Percentiles rank a stretch among this genome's conserved stretches.
Evolutionary conservation across 2,113 vertebrate genomes (phyloP).

Genomic region (Peromyscus californicus): DNA sequence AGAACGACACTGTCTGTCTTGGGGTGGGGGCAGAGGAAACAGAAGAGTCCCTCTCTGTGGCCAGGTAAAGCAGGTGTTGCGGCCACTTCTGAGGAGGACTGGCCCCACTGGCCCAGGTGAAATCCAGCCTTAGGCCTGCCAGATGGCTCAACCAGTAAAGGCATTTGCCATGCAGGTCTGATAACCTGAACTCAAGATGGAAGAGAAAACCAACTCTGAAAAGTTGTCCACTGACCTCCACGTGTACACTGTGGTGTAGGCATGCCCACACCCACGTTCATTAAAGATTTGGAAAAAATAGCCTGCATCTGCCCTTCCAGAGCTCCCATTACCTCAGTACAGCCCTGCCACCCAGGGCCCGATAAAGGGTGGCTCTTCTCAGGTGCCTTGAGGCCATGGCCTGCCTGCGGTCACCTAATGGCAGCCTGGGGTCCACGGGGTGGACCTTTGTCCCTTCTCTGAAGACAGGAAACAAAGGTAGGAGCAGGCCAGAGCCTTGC

Average conservation of each 20-base stretch:
- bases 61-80: not conserved
- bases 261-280: not conserved
- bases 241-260: fast-evolving
- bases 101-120: not conserved
- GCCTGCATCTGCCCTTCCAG: not conserved
- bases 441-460: not conserved
- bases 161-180: not conserved
- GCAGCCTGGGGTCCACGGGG: not conserved
- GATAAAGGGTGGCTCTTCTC: not conserved
- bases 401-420: not conserved
- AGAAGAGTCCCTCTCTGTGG: not conserved
- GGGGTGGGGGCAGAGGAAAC: fast-evolving
- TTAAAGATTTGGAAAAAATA: not conserved
- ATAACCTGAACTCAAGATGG: too few relatives aligned
- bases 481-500: too few relatives aligned
- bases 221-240: not conserved
- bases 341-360: not conserved
- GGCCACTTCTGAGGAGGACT: too few relatives aligned
- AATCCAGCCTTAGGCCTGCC: not conserved
- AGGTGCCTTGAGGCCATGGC: not conserved
- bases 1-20: not conserved
- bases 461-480: not conserved
- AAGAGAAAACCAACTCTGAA: not conserved
- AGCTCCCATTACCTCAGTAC: not conserved
- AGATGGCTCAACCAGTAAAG: not conserved